These are phyloP conservation scores for Perca flavescens DNA, from an alignment of 2,113 vertebrate species.

Conservation along the genomic window DNA sequence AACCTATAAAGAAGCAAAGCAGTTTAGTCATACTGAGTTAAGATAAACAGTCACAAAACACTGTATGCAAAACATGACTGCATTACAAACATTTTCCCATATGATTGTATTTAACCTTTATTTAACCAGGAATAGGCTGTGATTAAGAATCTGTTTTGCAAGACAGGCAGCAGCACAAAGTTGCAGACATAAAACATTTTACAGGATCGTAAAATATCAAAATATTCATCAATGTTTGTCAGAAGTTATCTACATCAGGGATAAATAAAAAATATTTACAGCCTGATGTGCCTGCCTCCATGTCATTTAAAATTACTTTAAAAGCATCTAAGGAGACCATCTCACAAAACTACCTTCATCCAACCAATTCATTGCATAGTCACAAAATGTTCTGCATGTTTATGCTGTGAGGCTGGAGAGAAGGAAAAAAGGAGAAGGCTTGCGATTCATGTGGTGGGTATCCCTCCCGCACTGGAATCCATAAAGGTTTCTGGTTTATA, in stretches of 20 bases:
- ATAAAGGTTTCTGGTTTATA: slow-evolving; percentile 68
- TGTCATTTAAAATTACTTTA: too few species aligned
- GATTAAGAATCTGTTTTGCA: too few species aligned
- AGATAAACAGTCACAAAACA: slow-evolving; percentile 18
- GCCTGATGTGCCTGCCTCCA: too few species aligned
- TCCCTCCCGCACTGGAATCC: slow-evolving; percentile 59
- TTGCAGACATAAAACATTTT: too few species aligned
- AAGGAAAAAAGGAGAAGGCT: slow-evolving; percentile 6
- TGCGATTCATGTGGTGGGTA: slow-evolving; percentile 56
- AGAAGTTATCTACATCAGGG: too few species aligned
- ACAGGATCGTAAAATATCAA: too few species aligned
- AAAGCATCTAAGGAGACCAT: too few species aligned
- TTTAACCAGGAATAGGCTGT: too few species aligned
- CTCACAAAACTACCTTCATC: not conserved
- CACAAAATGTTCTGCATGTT: slow-evolving; percentile 2
- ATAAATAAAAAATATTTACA: too few species aligned
- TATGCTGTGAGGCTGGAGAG: slow-evolving; percentile 8
- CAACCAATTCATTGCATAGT: slow-evolving; percentile 20
- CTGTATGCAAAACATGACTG: slow-evolving; percentile 29
- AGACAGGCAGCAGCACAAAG: too few species aligned
- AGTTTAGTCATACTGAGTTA: slow-evolving; percentile 13
- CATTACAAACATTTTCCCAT: not conserved
- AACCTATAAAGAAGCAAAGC: slow-evolving; percentile 6
- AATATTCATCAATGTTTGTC: too few species aligned
- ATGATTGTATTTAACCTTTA: not conserved